phyloP scores from a whole-genome alignment of 2,797 vertebrate species.

The Lithobates sylvaticus region DNA sequence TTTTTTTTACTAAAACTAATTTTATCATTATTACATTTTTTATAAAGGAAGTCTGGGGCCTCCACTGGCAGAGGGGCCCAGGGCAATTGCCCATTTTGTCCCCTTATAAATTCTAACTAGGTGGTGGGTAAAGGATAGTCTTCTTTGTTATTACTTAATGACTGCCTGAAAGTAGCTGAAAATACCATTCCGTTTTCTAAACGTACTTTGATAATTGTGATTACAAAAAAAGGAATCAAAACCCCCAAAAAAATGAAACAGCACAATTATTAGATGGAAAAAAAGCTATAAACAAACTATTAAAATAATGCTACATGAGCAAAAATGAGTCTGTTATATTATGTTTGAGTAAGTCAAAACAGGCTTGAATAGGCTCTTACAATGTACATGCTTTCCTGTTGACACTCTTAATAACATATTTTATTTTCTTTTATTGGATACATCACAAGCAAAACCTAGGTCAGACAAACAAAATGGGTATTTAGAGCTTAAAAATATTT shows the following conservation, averaged over 20 bases:
- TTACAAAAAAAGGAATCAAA: too few relatives aligned
- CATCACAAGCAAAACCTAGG: conserved; percentile 40
- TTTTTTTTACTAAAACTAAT: too few relatives aligned
- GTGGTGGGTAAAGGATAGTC: too few relatives aligned
- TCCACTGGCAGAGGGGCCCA: too few relatives aligned
- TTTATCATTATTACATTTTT: too few relatives aligned
- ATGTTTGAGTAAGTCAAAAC: conserved; percentile 34
- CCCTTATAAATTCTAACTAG: too few relatives aligned
- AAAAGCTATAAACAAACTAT: conserved; percentile 11
- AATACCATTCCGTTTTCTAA: too few relatives aligned
- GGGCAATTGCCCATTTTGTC: too few relatives aligned
- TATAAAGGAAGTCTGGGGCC: too few relatives aligned
- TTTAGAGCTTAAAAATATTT: conserved; percentile 15
- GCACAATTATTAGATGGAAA: conserved; percentile 3
- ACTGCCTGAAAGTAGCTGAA: too few relatives aligned
- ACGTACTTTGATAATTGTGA: too few relatives aligned
- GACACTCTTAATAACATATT: conserved; percentile 22
- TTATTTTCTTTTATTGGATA: conserved; percentile 34
- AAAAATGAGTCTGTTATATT: conserved; percentile 36
- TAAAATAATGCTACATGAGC: conserved; percentile 9
- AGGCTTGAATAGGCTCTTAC: conserved; percentile 38
- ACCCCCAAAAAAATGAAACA: background rate
- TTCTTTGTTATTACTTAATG: too few relatives aligned
- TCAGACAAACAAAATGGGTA: conserved; percentile 29
- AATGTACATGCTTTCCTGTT: conserved; percentile 35